Conservation (phyloP, 2,113 vertebrate genomes). For the Lutjanus erythropterus region DNA sequence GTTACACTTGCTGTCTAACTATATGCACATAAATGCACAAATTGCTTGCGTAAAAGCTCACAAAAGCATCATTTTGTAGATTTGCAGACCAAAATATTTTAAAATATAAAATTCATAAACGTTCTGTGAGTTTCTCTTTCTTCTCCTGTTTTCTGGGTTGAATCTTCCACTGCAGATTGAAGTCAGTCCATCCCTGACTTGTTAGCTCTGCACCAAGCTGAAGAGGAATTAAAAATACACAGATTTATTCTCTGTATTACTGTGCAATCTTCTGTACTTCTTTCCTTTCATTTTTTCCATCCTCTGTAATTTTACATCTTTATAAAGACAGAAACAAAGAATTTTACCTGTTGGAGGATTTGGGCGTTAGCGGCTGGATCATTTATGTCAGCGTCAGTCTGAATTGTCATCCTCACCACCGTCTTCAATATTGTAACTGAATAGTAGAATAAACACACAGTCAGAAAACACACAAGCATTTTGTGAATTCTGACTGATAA, state of each 20-base stretch:
- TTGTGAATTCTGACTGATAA: not conserved
- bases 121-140: too few species aligned
- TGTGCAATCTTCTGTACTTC: not conserved
- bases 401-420: not conserved
- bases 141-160: not conserved
- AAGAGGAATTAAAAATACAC: not conserved
- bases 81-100: too few species aligned
- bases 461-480: too few species aligned
- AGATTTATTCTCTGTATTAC: too few species aligned
- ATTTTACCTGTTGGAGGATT: slow-evolving; percentile 46
- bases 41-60: too few species aligned
- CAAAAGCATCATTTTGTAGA: too few species aligned
- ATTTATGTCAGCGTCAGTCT: slow-evolving; percentile 3
- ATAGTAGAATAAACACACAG: not conserved
- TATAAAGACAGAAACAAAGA: not conserved
- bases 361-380: not conserved
- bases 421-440: not conserved
- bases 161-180: too few species aligned
- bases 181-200: too few species aligned
- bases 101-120: too few species aligned
- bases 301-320: not conserved
- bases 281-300: not conserved
- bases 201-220: slow-evolving; percentile 7
- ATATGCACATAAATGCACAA: too few species aligned
- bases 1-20: too few species aligned